A percentile compares a stretch with the other conserved stretches of the same genome.
phyloP scores from a whole-genome alignment of 2,888 invertebrate genomes.

The Pollenia angustigena region DNA sequence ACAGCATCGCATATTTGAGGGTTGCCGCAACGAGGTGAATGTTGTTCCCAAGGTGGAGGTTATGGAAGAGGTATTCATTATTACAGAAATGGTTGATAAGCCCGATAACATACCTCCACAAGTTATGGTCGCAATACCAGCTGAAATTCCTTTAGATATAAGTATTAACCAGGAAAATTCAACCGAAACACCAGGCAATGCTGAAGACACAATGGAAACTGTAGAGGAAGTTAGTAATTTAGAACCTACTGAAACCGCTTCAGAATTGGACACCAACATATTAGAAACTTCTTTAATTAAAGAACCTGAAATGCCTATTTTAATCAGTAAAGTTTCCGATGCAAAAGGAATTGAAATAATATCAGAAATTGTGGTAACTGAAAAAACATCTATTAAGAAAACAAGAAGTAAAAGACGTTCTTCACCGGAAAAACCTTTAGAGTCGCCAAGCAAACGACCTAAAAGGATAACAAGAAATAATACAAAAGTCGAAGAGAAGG shows the following conservation, averaged over 20 bases:
- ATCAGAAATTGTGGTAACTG: neutral
- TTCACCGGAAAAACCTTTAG: neutral
- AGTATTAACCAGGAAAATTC: slow-evolving; percentile 71
- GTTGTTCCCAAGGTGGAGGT: slow-evolving; percentile 73
- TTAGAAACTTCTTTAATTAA: neutral
- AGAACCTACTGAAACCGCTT: neutral
- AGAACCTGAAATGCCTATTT: neutral
- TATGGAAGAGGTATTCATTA: slow-evolving; percentile 73
- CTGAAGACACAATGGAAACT: slow-evolving; percentile 1
- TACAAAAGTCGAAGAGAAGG: slow-evolving; percentile 15
- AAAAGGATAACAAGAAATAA: slow-evolving; percentile 40
- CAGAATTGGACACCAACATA: neutral
- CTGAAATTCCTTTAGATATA: slow-evolving; percentile 59
- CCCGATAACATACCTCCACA: slow-evolving; percentile 75
- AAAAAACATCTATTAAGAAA: neutral
- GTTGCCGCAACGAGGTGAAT: slow-evolving; percentile 69
- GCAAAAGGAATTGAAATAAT: neutral
- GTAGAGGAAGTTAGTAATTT: neutral
- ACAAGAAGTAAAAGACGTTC: slow-evolving; percentile 34
- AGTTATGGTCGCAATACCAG: slow-evolving; percentile 76
- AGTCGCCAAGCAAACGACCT: slow-evolving; percentile 32
- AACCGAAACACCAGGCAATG: neutral
- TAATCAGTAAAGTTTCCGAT: neutral
- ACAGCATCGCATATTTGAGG: slow-evolving; percentile 78
- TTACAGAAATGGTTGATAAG: slow-evolving; percentile 73